Evolutionary conservation across 2,797 vertebrate species (phyloP).

Genomic region (Arrhamphus sclerolepis): DNA sequence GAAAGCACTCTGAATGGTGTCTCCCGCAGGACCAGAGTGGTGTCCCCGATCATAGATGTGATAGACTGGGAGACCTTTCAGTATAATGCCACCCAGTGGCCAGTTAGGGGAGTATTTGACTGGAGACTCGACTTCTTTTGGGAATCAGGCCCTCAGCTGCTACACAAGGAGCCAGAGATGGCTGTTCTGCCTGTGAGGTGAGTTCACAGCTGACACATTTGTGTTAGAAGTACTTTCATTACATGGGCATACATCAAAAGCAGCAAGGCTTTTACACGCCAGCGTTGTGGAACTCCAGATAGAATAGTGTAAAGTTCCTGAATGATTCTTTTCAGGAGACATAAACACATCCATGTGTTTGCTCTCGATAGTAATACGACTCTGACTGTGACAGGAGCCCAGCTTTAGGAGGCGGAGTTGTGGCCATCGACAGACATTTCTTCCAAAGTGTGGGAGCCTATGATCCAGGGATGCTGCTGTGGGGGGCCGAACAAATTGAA

Average conservation of each 20-base stretch:
- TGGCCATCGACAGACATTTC: constrained; percentile 86
- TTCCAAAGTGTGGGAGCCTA: constrained; percentile 89
- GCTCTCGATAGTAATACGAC: background rate
- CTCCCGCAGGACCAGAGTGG: constrained; percentile 81
- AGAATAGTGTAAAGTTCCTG: background rate
- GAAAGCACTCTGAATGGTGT: background rate
- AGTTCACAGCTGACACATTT: constrained; percentile 33
- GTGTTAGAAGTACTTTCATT: background rate
- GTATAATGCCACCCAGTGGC: constrained; percentile 82
- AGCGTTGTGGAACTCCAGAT: background rate
- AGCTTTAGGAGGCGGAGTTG: constrained; percentile 80
- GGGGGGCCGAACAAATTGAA: constrained; percentile 87
- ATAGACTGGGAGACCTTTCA: constrained; percentile 88
- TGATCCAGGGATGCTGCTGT: constrained; percentile 84
- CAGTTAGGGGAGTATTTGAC: constrained; percentile 84
- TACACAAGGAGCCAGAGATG: constrained; percentile 66
- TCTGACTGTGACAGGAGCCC: constrained; percentile 80
- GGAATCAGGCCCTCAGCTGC: constrained; percentile 76
- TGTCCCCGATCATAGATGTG: constrained; percentile 87
- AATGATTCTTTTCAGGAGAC: background rate
- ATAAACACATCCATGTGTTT: constrained; percentile 11
- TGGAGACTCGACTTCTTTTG: constrained; percentile 90
- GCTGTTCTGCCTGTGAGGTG: constrained; percentile 83
- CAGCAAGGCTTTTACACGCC: background rate
- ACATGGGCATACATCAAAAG: no score